phyloP scores from a whole-genome alignment of 2,888 invertebrate genomes.

The Epirrhoe tristata region DNA sequence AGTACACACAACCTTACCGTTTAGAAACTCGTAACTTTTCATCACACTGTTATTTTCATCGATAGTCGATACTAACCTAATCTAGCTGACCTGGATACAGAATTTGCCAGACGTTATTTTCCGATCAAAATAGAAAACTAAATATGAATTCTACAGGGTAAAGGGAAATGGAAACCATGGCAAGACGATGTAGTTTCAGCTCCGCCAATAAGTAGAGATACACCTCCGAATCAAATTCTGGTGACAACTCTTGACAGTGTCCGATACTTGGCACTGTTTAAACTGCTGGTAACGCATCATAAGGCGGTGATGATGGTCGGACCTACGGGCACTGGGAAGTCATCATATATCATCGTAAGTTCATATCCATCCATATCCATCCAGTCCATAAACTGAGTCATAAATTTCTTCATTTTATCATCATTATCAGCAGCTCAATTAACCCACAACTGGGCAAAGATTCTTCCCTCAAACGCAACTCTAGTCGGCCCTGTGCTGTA shows the following conservation, averaged over 20 bases:
- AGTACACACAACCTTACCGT: slow-evolving; percentile 7
- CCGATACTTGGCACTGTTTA: slow-evolving; percentile 92
- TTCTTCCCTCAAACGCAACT: no score
- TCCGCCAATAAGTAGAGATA: slow-evolving; percentile 93
- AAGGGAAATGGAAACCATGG: slow-evolving; percentile 98
- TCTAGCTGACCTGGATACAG: no score
- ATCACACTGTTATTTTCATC: no score
- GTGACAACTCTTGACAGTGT: slow-evolving; percentile 97
- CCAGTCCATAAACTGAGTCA: no score
- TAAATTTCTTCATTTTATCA: no score
- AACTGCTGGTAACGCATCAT: slow-evolving; percentile 91
- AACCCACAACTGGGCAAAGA: no score
- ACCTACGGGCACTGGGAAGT: slow-evolving; percentile 98
- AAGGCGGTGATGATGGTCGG: slow-evolving; percentile 96
- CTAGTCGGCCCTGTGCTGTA: no score
- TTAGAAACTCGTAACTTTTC: background rate
- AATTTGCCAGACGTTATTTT: background rate
- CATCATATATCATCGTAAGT: slow-evolving; percentile 92
- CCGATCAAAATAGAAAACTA: background rate
- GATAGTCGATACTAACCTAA: no score
- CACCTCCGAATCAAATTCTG: slow-evolving; percentile 97
- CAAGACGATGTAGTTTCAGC: slow-evolving; percentile 91
- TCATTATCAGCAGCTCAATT: no score
- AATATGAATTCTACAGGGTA: slow-evolving; percentile 83
- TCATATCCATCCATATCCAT: no score